Evolutionary conservation across 2,797 vertebrate species (phyloP).

Genomic region (Sebastes trivittatus): DNA sequence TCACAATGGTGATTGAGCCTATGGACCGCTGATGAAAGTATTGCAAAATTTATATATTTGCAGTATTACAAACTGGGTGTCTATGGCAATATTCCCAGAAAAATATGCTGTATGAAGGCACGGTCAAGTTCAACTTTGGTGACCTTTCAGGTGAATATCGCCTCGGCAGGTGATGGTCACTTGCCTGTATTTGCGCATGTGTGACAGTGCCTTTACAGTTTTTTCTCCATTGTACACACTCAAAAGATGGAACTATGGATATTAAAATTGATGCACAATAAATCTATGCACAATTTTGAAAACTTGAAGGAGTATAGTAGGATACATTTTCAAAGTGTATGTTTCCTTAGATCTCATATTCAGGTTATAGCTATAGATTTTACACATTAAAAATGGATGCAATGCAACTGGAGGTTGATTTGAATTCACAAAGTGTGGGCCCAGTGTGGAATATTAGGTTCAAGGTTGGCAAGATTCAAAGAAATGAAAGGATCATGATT

Average conservation of each 20-base stretch:
- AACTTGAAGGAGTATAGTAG: background rate
- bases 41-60: background rate
- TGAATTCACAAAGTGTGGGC: slow-evolving; percentile 11
- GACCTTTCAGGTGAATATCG: background rate
- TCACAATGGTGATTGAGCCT: background rate
- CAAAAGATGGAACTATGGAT: background rate
- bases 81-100: background rate
- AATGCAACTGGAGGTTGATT: background rate
- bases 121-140: no score
- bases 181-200: background rate
- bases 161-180: background rate
- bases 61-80: background rate
- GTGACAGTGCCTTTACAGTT: background rate
- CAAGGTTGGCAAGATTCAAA: background rate
- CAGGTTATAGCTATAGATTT: slow-evolving; percentile 14
- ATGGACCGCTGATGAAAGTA: background rate
- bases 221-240: background rate
- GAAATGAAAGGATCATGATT: background rate
- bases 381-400: background rate
- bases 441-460: background rate
- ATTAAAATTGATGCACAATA: no score
- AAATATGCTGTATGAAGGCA: background rate
- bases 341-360: slow-evolving; percentile 31
- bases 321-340: background rate
- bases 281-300: background rate